Evolutionary conservation across 2,888 invertebrate genomes (phyloP).

Genomic region (Chymomyza amoena): DNA sequence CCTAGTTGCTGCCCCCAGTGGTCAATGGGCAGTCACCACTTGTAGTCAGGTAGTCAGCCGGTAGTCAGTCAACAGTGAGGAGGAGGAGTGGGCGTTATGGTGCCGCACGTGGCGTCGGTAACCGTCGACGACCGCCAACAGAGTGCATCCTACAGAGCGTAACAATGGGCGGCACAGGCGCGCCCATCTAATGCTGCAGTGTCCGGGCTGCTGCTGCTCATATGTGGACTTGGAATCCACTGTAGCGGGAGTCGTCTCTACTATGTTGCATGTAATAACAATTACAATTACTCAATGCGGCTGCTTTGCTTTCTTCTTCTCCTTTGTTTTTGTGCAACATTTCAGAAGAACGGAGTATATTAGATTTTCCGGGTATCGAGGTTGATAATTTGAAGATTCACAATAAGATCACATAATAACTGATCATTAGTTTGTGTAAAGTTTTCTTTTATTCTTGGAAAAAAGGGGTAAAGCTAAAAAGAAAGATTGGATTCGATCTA

Average conservation of each 20-base stretch:
- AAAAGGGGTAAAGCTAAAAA: too few species aligned
- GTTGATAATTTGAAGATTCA: too few species aligned
- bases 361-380: too few species aligned
- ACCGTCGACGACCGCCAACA: conserved; percentile 14
- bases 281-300: not conserved
- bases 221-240: too few species aligned
- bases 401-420: too few species aligned
- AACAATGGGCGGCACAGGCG: conserved; percentile 28
- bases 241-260: not conserved
- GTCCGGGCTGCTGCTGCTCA: not conserved
- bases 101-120: not conserved
- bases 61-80: conserved; percentile 21
- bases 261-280: not conserved
- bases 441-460: too few species aligned
- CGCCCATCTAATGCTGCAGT: not conserved
- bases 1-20: conserved; percentile 27
- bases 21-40: conserved; percentile 22
- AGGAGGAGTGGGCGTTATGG: conserved; percentile 11
- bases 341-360: not conserved
- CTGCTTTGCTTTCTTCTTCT: not conserved
- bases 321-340: too few species aligned
- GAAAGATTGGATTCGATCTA: too few species aligned
- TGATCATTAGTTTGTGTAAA: too few species aligned
- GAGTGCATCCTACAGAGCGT: conserved; percentile 23
- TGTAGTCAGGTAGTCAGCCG: conserved; percentile 7